Evolutionary conservation across 2,113 vertebrate species (phyloP), one percentile per base, ranked within the genome.

Genomic region (Apodemus sylvaticus): DNA sequence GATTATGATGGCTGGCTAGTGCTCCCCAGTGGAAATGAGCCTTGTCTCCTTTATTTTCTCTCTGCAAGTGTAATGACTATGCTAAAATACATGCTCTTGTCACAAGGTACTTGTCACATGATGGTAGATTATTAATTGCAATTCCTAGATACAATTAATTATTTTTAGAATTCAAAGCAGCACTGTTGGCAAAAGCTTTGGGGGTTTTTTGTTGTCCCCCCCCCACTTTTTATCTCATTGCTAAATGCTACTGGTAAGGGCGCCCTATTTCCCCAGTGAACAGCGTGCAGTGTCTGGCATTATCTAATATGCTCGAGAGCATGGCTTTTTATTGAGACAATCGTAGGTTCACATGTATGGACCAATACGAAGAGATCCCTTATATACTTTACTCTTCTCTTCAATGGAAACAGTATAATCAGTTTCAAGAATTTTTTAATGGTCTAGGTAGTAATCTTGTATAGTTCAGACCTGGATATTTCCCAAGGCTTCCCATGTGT

Each of bases 81-180:
- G 64, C 55, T 89, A 55, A 93, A 97, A 89, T 88, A 91, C 74
- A 90, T 66, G 31, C 36, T 60, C 22, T 91, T 74, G 55, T 88
- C 76, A 78, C 58, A 85, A 73, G 77, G 77, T 94, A 5, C 78
- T 71, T 93, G 81, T 53, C 13, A 36, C 11, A 42, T 60, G 66
- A 66, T 77, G 79, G 58, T 58, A 58, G 90, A 42, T 88, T 92
- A 85, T 92, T 71, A 70, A 79, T 90, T 71, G 70, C 8, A 79
- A 19, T 64, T 86, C 31, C n/a, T 90, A 64, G 74, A 22, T 89
- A 74, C 17, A 13, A 26, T 86, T 60, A 62, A 39, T 83, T 42
- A 26, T 26, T 20, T 86, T 86, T 86, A 86, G 17, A 19, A 64
- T 48, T 86, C 51, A 91, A 88, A 73, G 60, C 64, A 1, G 34